Evolutionary conservation across 2,113 vertebrate species (phyloP), one percentile per base, ranked within the genome.

Genomic region (Antigone vipio): DNA sequence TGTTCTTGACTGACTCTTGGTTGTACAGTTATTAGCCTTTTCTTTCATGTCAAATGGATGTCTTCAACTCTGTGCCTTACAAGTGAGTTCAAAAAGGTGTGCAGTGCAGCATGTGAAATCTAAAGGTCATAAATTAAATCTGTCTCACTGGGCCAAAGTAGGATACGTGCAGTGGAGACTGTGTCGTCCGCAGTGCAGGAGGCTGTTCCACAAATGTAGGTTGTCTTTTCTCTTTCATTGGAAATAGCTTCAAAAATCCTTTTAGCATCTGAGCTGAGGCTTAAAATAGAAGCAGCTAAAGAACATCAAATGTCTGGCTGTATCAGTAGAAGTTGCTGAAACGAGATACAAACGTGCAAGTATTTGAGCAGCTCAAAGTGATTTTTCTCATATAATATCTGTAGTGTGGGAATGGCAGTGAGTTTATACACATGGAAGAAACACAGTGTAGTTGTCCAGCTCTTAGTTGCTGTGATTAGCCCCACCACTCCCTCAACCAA

Each of bases 221-320:
- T 38, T 3, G 1, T 69, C 64, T 23, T 45, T 45, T 14, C 47
- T 23, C 77, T 53, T 88, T 40, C 12, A 0, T 35, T 91, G 22
- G 34, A 63, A 91, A 47, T 59, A 50, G 27, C 40, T 80, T 96
- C 42, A 81, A 63, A 95, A 89, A 52, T 69, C 42, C 18, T 86
- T 87, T 47, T 27, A 85, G 76, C 38, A 55, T 5, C 55, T 60
- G 79, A 88, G 52, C 40, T 63, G 77, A 74, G 27, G 11, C 69
- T 93, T 91, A 86, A 91, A 94, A 80, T 75, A 91, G 86, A 71
- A 93, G 42, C 72, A 66, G 45, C 55, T 81, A 6, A 45, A 82
- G 24, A 90, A 20, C 12, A 5, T 86, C 22, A 38, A 6, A 42
- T 47, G 24, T 49, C 71, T 85, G 71, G 12, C 47, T 88, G 27